A percentile compares a stretch with the other conserved stretches of the same genome.
Evolutionary conservation across 2,113 vertebrate genomes (phyloP).

Genomic region (Piprites chloris): DNA sequence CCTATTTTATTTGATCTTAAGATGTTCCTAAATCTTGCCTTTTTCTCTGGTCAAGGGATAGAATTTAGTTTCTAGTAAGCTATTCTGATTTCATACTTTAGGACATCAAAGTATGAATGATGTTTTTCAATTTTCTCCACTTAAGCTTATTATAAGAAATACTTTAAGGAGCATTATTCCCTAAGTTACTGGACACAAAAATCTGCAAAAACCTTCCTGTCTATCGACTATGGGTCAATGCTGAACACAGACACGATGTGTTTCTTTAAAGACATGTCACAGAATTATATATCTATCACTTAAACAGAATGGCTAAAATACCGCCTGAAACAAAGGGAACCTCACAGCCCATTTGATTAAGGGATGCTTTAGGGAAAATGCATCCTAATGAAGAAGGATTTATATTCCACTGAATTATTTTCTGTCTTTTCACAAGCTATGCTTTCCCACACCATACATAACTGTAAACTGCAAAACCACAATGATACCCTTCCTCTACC

Average conservation of each 20-base stretch:
- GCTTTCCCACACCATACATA: neutral
- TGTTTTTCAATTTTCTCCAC: slow-evolving; percentile 66
- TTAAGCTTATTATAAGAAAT: slow-evolving; percentile 72
- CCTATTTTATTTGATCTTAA: neutral
- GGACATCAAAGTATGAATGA: slow-evolving; percentile 72
- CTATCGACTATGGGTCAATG: neutral
- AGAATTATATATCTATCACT: neutral
- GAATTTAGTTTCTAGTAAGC: slow-evolving; percentile 44
- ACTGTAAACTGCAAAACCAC: neutral
- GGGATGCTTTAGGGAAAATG: neutral
- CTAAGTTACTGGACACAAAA: slow-evolving; percentile 56
- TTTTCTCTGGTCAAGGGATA: slow-evolving; percentile 28
- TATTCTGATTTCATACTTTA: slow-evolving; percentile 69
- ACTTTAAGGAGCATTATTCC: slow-evolving; percentile 61
- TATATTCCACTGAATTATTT: neutral
- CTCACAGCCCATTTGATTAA: neutral
- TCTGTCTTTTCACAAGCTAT: neutral
- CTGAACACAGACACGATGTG: neutral
- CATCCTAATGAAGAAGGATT: neutral
- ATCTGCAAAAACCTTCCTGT: slow-evolving; percentile 33
- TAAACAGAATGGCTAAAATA: neutral
- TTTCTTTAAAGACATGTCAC: slow-evolving; percentile 5
- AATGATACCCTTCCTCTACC: neutral
- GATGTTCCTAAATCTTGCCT: slow-evolving; percentile 51
- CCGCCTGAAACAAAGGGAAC: neutral